Percentiles rank a stretch among this genome's conserved stretches.
Evolutionary conservation across 2,888 invertebrate genomes (phyloP).

Genomic region (Linhomoeus sp.): DNA sequence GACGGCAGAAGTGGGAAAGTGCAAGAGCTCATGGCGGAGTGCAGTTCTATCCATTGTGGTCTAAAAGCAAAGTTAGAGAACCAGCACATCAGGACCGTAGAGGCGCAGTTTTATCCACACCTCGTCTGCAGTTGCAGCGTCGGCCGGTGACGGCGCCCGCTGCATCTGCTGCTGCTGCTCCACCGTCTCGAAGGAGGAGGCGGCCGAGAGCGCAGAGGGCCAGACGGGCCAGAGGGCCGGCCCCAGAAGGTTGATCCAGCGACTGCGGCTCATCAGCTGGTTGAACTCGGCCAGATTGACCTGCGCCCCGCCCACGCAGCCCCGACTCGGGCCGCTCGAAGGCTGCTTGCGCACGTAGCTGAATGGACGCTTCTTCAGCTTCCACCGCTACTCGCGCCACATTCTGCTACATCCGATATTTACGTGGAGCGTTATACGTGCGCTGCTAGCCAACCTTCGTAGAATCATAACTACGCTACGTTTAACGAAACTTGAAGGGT

Average conservation of each 20-base stretch:
- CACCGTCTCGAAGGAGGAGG: background rate
- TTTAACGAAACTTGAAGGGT: too few relatives aligned
- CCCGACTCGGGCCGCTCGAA: background rate
- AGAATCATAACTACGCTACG: too few relatives aligned
- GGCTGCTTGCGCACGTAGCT: background rate
- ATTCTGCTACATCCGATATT: background rate
- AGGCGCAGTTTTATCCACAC: too few relatives aligned
- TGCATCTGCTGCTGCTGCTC: background rate
- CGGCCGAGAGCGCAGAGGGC: background rate
- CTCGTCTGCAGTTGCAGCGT: too few relatives aligned
- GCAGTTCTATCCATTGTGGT: too few relatives aligned
- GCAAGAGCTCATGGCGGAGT: too few relatives aligned
- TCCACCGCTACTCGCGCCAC: background rate
- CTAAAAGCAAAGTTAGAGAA: too few relatives aligned
- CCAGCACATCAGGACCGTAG: too few relatives aligned
- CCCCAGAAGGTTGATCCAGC: constrained; percentile 87
- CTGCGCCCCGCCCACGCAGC: constrained; percentile 65
- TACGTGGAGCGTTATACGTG: too few relatives aligned
- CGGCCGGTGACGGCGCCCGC: background rate
- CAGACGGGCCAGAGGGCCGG: constrained; percentile 19
- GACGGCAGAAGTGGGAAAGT: too few relatives aligned
- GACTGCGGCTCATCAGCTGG: constrained; percentile 53
- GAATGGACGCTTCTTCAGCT: background rate
- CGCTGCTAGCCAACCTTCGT: too few relatives aligned
- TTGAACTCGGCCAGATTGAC: constrained; percentile 85